Base-by-base conservation (phyloP, 2,113 vertebrate genomes). In the Cottus gobio region DNA sequence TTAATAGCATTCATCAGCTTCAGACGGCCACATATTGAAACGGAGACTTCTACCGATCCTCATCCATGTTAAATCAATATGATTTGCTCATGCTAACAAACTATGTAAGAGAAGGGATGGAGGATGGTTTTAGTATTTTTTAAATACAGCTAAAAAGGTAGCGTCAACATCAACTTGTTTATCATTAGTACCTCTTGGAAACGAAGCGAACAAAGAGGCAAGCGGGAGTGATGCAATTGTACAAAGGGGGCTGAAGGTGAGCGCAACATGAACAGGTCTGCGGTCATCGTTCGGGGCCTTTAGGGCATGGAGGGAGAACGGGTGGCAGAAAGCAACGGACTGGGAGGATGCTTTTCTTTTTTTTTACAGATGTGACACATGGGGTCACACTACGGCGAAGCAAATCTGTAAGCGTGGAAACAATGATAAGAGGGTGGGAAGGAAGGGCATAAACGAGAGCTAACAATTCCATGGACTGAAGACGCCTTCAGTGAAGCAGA, bases 51-150 rank as follows among this genome's bases (percentile, higher is more conserved):
- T 71, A 76, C 8, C 65, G 20, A 82, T 71, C 70, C 72, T 76
- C n/a, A 46, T 73, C 75, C 72, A 60, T 36, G 50, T 76, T 76
- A 85, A 89, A 91, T 86, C 83, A 87, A 87, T 84, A 87, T 88
- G 90, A 87, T 88, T 86, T 62, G 52, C 78, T 77, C 82, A 82
- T 84, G 82, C 62, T 78, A 65, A 87, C 58, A 57, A 57, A 77
- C 71, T 66, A 61, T 8, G 11, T 12, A 57, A 62, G 60, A 34
- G 60, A 66, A 39, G 26, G 46, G 57, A 71, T 46, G 67, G 70
- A 76, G 57, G 80, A 64, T 72, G 61, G 37, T 34, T 42, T 36
- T 26, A 67, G 58, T 68, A 26, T 60, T 63, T 77, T 65, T 76
- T 50, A 87, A 84, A 85, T 26, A 77, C 2, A 68, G 24, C 75